phyloP scores from a whole-genome alignment of 2,888 invertebrate genomes.

The Allolobophora icterica region DNA sequence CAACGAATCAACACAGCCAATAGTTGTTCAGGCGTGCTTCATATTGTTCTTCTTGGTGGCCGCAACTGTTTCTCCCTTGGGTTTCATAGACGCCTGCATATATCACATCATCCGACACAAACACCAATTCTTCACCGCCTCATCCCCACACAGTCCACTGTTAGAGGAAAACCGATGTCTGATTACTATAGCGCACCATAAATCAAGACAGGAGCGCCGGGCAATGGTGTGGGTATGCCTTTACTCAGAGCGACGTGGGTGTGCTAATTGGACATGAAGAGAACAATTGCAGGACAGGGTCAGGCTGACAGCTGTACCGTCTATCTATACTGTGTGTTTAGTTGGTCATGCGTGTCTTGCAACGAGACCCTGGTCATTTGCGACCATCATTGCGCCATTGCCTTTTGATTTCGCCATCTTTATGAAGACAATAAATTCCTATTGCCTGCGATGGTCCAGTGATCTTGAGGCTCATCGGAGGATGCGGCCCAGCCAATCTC shows the following conservation, averaged over 20 bases:
- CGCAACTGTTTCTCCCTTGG: not conserved
- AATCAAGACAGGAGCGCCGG: not conserved
- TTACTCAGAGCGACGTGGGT: not conserved
- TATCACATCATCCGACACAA: not conserved
- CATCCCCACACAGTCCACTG: not conserved
- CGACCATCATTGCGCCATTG: not conserved
- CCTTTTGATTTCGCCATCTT: not conserved
- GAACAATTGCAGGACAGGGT: not conserved
- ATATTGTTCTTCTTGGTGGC: not conserved
- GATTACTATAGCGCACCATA: not conserved
- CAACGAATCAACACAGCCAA: not conserved
- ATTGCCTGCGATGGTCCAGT: not conserved
- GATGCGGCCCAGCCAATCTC: not conserved
- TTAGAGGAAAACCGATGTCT: not conserved
- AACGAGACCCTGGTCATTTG: not conserved
- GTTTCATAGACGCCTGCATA: not conserved
- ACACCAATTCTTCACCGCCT: not conserved
- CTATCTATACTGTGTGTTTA: not conserved
- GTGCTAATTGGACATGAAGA: not conserved
- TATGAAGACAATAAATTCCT: not conserved
- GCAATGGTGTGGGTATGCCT: no score
- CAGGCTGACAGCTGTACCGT: not conserved
- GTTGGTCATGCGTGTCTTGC: not conserved
- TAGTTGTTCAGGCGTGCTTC: not conserved
- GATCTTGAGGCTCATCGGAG: not conserved